phyloP scores from a whole-genome alignment of 2,888 invertebrate genomes.

The Aquatica leii region DNA sequence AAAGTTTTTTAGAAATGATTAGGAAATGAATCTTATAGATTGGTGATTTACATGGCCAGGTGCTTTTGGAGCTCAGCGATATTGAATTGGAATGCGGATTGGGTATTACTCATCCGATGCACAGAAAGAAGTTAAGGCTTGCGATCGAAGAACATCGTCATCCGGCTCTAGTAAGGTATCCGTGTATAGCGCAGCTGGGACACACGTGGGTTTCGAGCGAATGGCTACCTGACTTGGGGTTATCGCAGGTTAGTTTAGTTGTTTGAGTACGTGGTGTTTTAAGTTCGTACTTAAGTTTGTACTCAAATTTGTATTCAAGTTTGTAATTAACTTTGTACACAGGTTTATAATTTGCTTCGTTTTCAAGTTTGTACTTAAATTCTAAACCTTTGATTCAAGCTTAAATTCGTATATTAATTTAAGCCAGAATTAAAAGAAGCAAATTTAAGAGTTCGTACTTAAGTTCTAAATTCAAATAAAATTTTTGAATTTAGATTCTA shows the following conservation, averaged over 20 bases:
- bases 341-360: too few relatives aligned
- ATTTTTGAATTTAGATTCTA: too few relatives aligned
- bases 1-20: slow-evolving; percentile 25
- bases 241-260: slow-evolving; percentile 73
- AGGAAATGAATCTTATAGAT: slow-evolving; percentile 67
- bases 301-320: too few relatives aligned
- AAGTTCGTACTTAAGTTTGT: too few relatives aligned
- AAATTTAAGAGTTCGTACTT: too few relatives aligned
- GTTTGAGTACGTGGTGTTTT: background rate
- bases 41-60: slow-evolving; percentile 77
- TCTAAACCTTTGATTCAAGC: too few relatives aligned
- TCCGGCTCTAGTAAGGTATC: slow-evolving; percentile 86
- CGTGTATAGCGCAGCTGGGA: slow-evolving; percentile 84
- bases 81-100: slow-evolving; percentile 90
- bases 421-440: too few relatives aligned
- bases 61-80: slow-evolving; percentile 90
- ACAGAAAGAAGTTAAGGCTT: slow-evolving; percentile 89
- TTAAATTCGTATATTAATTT: too few relatives aligned
- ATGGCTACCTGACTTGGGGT: slow-evolving; percentile 91
- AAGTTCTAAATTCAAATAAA: too few relatives aligned
- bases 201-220: slow-evolving; percentile 95
- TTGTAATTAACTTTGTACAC: too few relatives aligned
- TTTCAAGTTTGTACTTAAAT: too few relatives aligned
- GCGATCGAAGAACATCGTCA: slow-evolving; percentile 93
- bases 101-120: slow-evolving; percentile 92